These are phyloP conservation scores for Anastrepha obliqua DNA, from an alignment of 1,140 invertebrate species.

Conservation along the genomic window DNA sequence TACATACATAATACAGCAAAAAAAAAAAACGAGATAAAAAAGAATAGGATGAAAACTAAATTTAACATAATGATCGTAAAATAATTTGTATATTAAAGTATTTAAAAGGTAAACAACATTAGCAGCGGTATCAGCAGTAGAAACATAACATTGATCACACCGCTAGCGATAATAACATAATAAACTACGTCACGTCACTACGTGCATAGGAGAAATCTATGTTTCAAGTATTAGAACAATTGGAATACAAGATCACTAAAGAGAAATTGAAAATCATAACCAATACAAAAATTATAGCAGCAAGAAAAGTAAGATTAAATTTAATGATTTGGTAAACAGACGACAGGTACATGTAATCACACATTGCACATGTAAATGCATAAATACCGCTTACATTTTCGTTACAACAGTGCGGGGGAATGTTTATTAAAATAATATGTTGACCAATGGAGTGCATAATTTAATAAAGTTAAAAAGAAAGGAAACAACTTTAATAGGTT, in stretches of 20 bases:
- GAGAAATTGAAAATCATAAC: not conserved
- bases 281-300: not conserved
- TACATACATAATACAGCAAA: slow-evolving; percentile 22
- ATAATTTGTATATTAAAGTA: slow-evolving; percentile 35
- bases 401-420: too few species aligned
- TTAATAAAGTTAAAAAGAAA: not conserved
- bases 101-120: slow-evolving; percentile 19
- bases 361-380: too few species aligned
- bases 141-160: not conserved
- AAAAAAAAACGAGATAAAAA: slow-evolving; percentile 20
- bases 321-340: too few species aligned
- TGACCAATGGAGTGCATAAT: too few species aligned
- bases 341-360: too few species aligned
- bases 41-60: slow-evolving; percentile 36
- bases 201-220: not conserved
- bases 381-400: too few species aligned
- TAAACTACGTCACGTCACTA: not conserved
- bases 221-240: slow-evolving; percentile 1
- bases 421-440: too few species aligned
- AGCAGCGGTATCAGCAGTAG: not conserved
- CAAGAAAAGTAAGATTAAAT: not conserved
- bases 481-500: not conserved
- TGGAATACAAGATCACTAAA: not conserved
- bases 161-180: slow-evolving; percentile 9
- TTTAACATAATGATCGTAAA: slow-evolving; percentile 39